Evolutionary conservation across 2,888 invertebrate species (phyloP).

Genomic region (Drosophila quasianomalipes): DNA sequence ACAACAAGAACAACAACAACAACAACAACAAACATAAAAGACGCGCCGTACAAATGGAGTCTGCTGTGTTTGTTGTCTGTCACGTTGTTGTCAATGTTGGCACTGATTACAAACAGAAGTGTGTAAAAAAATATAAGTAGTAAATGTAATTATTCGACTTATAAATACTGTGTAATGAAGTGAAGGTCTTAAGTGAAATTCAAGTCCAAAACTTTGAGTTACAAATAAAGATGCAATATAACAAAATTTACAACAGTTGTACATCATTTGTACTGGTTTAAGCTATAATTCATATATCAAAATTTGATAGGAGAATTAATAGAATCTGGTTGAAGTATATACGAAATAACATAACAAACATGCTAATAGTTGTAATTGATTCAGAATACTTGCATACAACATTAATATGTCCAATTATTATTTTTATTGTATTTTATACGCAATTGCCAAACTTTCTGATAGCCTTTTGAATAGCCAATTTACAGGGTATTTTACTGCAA

Average conservation of each 20-base stretch:
- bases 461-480: not conserved
- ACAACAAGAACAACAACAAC: conserved; percentile 21
- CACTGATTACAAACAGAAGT: conserved; percentile 26
- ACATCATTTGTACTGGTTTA: not conserved
- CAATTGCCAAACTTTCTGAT: not conserved
- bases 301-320: not conserved
- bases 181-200: not conserved
- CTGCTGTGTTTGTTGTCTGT: conserved; percentile 16
- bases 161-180: conserved; percentile 17
- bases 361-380: not conserved
- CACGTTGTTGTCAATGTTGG: conserved; percentile 36
- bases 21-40: conserved; percentile 8
- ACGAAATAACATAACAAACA: not conserved
- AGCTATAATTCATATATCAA: not conserved
- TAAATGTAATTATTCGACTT: not conserved
- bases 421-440: not conserved
- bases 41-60: conserved; percentile 15
- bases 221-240: not conserved
- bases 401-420: not conserved
- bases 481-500: conserved; percentile 43
- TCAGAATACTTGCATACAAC: not conserved
- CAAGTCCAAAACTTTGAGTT: not conserved
- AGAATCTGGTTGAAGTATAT: not conserved
- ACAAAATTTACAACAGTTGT: not conserved
- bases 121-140: not conserved